These are phyloP conservation scores for Rhinogobius similis DNA, from an alignment of 2,113 vertebrate species.

Conservation along the genomic window DNA sequence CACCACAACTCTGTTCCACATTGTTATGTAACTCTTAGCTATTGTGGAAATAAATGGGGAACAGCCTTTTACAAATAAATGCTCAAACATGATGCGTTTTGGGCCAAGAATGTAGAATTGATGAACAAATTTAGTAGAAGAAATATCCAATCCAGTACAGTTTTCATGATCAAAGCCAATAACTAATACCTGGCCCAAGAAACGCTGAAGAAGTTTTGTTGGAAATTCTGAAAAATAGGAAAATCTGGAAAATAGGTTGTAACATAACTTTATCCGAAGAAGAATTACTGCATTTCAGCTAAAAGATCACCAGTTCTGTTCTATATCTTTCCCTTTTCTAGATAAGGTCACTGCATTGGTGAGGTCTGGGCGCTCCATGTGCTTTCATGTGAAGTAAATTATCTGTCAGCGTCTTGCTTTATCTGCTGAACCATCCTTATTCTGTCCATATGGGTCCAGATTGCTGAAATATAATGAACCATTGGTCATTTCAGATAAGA, in stretches of 20 bases:
- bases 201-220: neutral
- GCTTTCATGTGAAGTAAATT: neutral
- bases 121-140: neutral
- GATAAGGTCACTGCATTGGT: neutral
- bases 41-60: neutral
- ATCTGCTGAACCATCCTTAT: neutral
- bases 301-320: neutral
- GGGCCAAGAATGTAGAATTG: neutral
- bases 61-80: neutral
- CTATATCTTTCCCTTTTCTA: neutral
- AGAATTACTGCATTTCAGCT: too few relatives aligned
- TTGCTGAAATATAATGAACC: slow-evolving; percentile 3
- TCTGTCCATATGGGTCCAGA: neutral
- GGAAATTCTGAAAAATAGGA: neutral
- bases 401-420: neutral
- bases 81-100: too few relatives aligned
- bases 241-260: too few relatives aligned
- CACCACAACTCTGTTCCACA: neutral
- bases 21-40: neutral
- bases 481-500: slow-evolving; percentile 5
- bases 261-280: too few relatives aligned
- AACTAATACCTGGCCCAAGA: neutral
- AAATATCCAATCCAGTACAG: neutral
- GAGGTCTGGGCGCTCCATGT: neutral
- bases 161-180: neutral